A percentile compares a stretch with the other conserved stretches of the same genome.
Conservation (phyloP, 2,113 vertebrate genomes). For the Rhynchomys soricoides region DNA sequence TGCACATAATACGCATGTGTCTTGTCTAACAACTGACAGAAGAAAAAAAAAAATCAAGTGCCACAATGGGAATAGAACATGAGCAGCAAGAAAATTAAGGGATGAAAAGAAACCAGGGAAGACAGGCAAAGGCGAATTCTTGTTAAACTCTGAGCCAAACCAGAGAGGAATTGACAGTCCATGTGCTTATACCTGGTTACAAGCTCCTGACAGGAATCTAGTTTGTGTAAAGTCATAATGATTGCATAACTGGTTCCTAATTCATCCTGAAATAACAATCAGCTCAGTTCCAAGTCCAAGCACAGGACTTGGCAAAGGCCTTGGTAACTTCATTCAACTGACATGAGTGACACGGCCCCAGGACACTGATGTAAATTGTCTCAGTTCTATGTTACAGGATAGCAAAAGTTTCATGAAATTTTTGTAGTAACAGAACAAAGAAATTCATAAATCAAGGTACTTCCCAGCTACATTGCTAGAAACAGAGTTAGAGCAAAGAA, state of each 20-base stretch:
- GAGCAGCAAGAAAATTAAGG: constrained; percentile 25
- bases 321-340: neutral
- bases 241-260: neutral
- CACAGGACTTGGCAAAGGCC: neutral
- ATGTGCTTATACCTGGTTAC: neutral
- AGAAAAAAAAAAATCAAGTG: neutral
- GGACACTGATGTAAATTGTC: too few relatives aligned
- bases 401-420: neutral
- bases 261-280: neutral
- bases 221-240: neutral
- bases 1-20: neutral
- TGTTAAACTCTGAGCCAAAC: constrained; percentile 5
- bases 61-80: neutral
- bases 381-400: neutral
- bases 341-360: neutral
- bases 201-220: neutral
- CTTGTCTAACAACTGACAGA: constrained; percentile 40
- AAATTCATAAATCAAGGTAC: neutral
- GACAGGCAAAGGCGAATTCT: constrained; percentile 32
- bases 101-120: neutral
- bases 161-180: neutral
- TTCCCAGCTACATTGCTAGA: neutral
- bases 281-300: neutral
- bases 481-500: neutral
- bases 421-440: neutral